These are phyloP conservation scores for Uromys caudimaculatus DNA, from an alignment of 2,797 vertebrate genomes.

Conservation along the genomic window DNA sequence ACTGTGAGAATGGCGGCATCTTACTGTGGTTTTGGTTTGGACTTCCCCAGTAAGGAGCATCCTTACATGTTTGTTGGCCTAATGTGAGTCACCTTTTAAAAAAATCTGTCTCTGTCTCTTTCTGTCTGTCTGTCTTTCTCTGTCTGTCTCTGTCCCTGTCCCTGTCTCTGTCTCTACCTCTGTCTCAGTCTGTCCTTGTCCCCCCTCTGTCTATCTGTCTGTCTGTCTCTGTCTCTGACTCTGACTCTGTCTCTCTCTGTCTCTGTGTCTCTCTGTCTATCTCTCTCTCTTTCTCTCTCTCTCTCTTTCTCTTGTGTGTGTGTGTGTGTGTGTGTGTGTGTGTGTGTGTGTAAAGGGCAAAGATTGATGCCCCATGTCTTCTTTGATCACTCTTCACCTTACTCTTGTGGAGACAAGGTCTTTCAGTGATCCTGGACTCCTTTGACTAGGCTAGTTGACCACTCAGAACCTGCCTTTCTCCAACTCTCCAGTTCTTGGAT, in stretches of 20 bases:
- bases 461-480: background rate
- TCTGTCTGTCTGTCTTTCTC: background rate
- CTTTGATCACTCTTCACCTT: too few relatives aligned
- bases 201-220: too few relatives aligned
- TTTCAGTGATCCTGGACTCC: background rate
- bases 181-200: background rate
- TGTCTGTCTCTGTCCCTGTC: too few relatives aligned
- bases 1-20: background rate
- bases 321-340: background rate
- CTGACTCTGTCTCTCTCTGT: background rate
- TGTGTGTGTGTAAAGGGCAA: too few relatives aligned
- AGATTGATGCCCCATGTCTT: background rate
- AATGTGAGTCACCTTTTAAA: background rate
- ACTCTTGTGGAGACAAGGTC: background rate
- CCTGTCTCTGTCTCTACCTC: too few relatives aligned
- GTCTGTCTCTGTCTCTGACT: too few relatives aligned
- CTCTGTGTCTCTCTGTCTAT: background rate
- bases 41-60: background rate
- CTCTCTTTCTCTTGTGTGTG: background rate
- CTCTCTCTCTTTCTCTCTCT: background rate
- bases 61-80: background rate
- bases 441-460: background rate
- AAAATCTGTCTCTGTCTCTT: background rate
- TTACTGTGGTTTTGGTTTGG: background rate
- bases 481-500: too few relatives aligned